These are phyloP conservation scores for Drosophila formosana DNA, from an alignment of 2,888 invertebrate species.

Conservation along the genomic window DNA sequence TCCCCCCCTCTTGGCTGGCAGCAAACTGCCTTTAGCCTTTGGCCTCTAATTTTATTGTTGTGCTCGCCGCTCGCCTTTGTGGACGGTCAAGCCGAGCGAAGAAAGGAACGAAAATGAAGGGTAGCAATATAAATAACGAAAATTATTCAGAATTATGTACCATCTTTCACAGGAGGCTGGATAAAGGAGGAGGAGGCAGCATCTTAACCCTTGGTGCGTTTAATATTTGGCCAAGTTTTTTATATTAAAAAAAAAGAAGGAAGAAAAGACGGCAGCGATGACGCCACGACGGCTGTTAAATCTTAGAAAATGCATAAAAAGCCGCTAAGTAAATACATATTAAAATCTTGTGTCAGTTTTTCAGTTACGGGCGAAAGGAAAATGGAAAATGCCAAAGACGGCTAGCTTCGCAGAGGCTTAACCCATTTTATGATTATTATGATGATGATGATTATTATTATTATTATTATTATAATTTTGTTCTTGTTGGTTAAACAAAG, in stretches of 20 bases:
- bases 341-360: constrained; percentile 65
- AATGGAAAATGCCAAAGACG: constrained; percentile 22
- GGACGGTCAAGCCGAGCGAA: constrained; percentile 37
- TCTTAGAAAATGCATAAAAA: constrained; percentile 73
- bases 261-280: constrained; percentile 5
- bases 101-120: constrained; percentile 7
- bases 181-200: background rate
- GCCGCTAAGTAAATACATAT: constrained; percentile 71
- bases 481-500: constrained; percentile 63
- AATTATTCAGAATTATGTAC: constrained; percentile 76
- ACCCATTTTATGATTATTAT: constrained; percentile 67
- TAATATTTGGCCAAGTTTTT: constrained; percentile 70
- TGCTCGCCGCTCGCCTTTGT: constrained; percentile 48
- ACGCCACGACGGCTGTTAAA: constrained; percentile 44
- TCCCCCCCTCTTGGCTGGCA: background rate
- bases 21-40: background rate
- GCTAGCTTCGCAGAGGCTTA: constrained; percentile 40
- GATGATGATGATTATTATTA: constrained; percentile 53
- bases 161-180: constrained; percentile 30
- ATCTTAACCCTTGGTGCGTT: constrained; percentile 67
- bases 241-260: constrained; percentile 45
- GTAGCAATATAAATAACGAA: constrained; percentile 60
- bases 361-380: constrained; percentile 7
- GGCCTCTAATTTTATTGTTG: constrained; percentile 66
- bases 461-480: constrained; percentile 62